Percentiles rank a stretch among this genome's conserved stretches.
Conservation (phyloP, 2,797 vertebrate species). For the Cynodonichthys magdalenae region DNA sequence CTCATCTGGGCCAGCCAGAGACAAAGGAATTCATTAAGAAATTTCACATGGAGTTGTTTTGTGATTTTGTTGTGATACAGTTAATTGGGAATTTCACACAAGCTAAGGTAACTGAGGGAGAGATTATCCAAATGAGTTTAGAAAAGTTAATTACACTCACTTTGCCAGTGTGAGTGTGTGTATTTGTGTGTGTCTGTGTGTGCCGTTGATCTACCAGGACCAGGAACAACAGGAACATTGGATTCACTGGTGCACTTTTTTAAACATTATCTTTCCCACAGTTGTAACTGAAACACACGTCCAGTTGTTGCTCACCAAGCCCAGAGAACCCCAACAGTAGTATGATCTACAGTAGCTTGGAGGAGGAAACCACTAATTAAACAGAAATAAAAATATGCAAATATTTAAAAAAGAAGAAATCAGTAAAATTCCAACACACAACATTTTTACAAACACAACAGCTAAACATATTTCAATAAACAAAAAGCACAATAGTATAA, state of each 20-base stretch:
- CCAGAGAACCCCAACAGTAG: conserved; percentile 47
- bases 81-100: conserved; percentile 72
- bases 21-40: conserved; percentile 80
- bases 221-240: conserved; percentile 40
- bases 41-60: conserved; percentile 64
- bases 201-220: conserved; percentile 50
- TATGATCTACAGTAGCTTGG: not conserved
- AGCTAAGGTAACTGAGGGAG: conserved; percentile 64
- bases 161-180: conserved; percentile 38
- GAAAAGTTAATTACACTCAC: conserved; percentile 69
- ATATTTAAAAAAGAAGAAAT: not conserved
- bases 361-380: not conserved
- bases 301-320: conserved; percentile 34
- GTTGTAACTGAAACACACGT: conserved; percentile 31
- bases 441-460: no score
- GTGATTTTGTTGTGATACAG: conserved; percentile 56
- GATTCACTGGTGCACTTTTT: conserved; percentile 29
- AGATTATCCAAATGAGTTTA: conserved; percentile 64
- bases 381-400: not conserved
- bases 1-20: conserved; percentile 74
- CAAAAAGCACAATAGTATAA: no score
- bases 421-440: not conserved
- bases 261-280: not conserved
- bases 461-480: no score
- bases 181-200: conserved; percentile 14